Evolutionary conservation across 2,113 vertebrate species (phyloP), one percentile per base, ranked within the genome.

Genomic region (Chroicocephalus ridibundus): DNA sequence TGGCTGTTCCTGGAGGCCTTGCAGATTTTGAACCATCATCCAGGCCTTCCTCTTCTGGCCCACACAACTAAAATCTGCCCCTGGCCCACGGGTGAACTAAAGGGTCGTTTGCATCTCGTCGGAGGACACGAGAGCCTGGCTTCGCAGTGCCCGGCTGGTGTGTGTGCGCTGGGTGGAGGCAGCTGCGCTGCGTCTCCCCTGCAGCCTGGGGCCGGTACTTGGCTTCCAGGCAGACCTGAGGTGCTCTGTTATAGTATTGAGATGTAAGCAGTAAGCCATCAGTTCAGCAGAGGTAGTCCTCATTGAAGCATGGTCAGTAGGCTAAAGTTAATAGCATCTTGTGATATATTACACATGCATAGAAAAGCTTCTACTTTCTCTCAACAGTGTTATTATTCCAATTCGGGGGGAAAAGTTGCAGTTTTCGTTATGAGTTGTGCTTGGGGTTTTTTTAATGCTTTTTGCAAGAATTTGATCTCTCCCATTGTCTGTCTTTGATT

Each of bases 71-170:
- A 14, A n/a, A 32, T 11, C 34, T 86, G 57, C 61, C 72, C 42
- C 21, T 36, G 57, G 52, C 65, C 44, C 22, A 1, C 1, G 3
- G 31, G 6, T 36, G 49, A 55, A 9, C 25, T 24, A 6, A 49
- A 15, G 1, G 2, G 76, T n/a, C 13, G 2, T 22, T 20, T 12
- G 54, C 21, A 19, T 4, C 71, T 34, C 4, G 1, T 5, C 21
- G 36, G 6, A 13, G 60, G 29, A 24, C 18, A 60, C 9, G 2
- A 2, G 32, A n/a, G 25, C 54, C 15, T 10, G 49, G 77, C 51
- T 22, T 10, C 47, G 46, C 34, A 0, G 1, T 4, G 47, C 57
- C 31, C 4, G 1, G 11, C 51, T 40, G 69, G 5, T 34, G 38
- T 7, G 34, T 14, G 34, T 0, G 8, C 13, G 34, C 85, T n/a